Conservation (phyloP, 2,888 invertebrate species). For the Bellardia bayeri region DNA sequence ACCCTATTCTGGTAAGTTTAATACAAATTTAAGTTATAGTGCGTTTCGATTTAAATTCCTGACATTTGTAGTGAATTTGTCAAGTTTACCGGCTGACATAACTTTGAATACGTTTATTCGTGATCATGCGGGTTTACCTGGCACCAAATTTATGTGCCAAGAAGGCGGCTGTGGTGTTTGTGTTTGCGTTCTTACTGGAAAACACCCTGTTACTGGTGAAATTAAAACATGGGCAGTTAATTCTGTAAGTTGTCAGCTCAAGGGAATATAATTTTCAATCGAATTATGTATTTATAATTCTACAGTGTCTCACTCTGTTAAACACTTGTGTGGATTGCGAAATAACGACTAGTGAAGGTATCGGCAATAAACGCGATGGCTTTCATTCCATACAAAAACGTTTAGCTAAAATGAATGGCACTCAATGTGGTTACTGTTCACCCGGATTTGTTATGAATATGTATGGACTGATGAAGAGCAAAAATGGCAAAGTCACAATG, state of each 20-base stretch:
- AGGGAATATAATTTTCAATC: not conserved
- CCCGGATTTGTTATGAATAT: slow-evolving; percentile 92
- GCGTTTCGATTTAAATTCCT: not conserved
- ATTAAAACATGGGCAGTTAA: slow-evolving; percentile 86
- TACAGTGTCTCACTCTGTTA: slow-evolving; percentile 87
- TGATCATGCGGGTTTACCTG: slow-evolving; percentile 86
- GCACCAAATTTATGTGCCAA: slow-evolving; percentile 88
- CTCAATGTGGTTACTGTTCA: slow-evolving; percentile 91
- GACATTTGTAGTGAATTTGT: slow-evolving; percentile 76
- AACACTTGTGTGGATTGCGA: slow-evolving; percentile 88
- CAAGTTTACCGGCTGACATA: slow-evolving; percentile 84
- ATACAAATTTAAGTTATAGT: not conserved
- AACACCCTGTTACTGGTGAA: slow-evolving; percentile 84
- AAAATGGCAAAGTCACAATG: slow-evolving; percentile 85
- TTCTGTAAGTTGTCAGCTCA: slow-evolving; percentile 85
- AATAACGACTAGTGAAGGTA: slow-evolving; percentile 89
- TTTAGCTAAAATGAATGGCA: slow-evolving; percentile 88
- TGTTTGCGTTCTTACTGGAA: slow-evolving; percentile 83
- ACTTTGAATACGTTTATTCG: slow-evolving; percentile 87
- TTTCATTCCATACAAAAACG: slow-evolving; percentile 89
- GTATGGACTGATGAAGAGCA: slow-evolving; percentile 85
- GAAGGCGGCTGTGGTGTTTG: slow-evolving; percentile 90
- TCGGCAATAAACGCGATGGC: slow-evolving; percentile 87
- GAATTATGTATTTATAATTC: not conserved
- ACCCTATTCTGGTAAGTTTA: slow-evolving; percentile 77